phyloP scores from a whole-genome alignment of 2,888 invertebrate genomes.

The Heliconius aoede region DNA sequence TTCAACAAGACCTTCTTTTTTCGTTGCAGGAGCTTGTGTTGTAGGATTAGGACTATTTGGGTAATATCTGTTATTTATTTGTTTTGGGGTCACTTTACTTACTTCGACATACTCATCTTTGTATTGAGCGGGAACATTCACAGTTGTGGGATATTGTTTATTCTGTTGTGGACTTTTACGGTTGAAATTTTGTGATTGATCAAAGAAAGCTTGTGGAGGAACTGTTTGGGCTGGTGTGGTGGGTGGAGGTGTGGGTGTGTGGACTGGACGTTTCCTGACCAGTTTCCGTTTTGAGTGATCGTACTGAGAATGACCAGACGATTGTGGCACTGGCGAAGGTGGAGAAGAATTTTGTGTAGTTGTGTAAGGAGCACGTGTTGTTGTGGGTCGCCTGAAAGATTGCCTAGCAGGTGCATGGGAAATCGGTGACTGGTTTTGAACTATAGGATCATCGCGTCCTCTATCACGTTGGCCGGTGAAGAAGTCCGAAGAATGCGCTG shows the following conservation, averaged over 20 bases:
- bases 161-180: constrained; percentile 57
- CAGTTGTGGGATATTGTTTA: constrained; percentile 53
- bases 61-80: constrained; percentile 58
- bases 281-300: constrained; percentile 71
- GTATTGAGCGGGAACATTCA: constrained; percentile 70
- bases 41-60: constrained; percentile 62
- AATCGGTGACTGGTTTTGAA: constrained; percentile 49
- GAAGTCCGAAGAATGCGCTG: constrained; percentile 90
- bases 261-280: constrained; percentile 72
- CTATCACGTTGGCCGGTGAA: constrained; percentile 84
- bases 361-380: constrained; percentile 67
- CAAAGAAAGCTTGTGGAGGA: constrained; percentile 57
- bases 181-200: constrained; percentile 59
- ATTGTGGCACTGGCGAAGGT: constrained; percentile 51
- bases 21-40: constrained; percentile 62
- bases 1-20: constrained; percentile 76
- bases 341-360: constrained; percentile 59
- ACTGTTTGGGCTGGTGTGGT: constrained; percentile 60
- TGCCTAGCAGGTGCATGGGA: constrained; percentile 56
- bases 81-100: constrained; percentile 73
- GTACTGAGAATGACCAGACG: constrained; percentile 58
- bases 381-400: constrained; percentile 72
- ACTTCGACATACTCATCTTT: constrained; percentile 80
- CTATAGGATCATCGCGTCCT: constrained; percentile 70
- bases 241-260: constrained; percentile 62